These are phyloP conservation scores for Bolinopsis microptera DNA, from an alignment of 37 sponge, comb jelly and placozoan genomes.

Conservation along the genomic window DNA sequence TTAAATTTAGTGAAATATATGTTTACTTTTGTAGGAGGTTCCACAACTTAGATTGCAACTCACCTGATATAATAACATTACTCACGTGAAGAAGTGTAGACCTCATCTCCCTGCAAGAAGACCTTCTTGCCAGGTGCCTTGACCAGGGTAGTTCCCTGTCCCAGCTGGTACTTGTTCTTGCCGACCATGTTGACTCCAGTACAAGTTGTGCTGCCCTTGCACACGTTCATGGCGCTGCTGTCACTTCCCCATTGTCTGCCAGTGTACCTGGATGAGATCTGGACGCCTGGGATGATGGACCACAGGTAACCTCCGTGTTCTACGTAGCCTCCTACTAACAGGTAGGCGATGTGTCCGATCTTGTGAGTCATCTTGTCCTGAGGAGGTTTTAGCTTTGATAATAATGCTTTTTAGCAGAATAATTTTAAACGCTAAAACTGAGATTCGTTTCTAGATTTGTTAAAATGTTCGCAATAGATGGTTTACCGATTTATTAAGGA, in stretches of 20 bases:
- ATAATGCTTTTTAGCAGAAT: neutral
- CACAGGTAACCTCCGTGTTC: neutral
- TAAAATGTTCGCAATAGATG: neutral
- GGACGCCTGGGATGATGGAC: neutral
- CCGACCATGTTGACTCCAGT: neutral
- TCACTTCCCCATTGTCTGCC: neutral
- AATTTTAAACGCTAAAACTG: neutral
- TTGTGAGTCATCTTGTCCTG: neutral
- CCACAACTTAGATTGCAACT: neutral
- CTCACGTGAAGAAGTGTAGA: neutral
- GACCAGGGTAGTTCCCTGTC: conserved; percentile 1
- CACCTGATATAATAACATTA: too few species aligned
- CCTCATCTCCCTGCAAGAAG: conserved; percentile 25
- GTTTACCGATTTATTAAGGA: conserved; percentile 4
- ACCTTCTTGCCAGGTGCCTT: neutral
- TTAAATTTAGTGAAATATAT: neutral
- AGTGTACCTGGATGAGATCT: neutral
- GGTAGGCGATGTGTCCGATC: neutral
- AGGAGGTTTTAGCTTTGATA: neutral
- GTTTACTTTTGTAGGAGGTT: neutral
- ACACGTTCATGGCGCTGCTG: conserved; percentile 4
- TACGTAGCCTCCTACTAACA: neutral
- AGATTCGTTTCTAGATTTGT: too few species aligned
- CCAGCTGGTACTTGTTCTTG: neutral
- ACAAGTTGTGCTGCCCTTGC: conserved; percentile 20